A percentile compares a stretch with the other conserved stretches of the same genome.
These are phyloP conservation scores for Acleris laterana DNA, from an alignment of 2,888 invertebrate species.

Conservation along the genomic window DNA sequence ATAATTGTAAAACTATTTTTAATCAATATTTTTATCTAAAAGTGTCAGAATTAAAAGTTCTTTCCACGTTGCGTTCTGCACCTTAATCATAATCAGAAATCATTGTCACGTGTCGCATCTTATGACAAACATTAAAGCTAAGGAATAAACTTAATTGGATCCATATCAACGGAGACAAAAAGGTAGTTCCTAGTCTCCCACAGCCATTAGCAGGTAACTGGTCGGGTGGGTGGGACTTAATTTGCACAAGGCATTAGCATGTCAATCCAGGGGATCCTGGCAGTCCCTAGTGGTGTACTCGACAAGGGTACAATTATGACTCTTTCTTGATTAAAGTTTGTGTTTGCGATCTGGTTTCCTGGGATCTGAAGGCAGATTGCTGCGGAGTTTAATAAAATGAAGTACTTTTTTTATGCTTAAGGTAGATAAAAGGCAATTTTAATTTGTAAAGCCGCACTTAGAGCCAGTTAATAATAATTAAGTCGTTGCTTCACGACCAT, in stretches of 20 bases:
- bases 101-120: neutral
- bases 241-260: constrained; percentile 35
- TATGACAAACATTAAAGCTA: neutral
- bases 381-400: no score
- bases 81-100: no score
- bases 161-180: constrained; percentile 12
- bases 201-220: constrained; percentile 35
- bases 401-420: no score
- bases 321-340: constrained; percentile 2
- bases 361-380: neutral
- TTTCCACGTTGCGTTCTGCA: no score
- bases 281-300: constrained; percentile 23
- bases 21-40: no score
- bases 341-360: neutral
- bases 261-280: constrained; percentile 26
- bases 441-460: no score
- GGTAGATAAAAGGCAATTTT: no score
- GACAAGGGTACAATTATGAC: constrained; percentile 27
- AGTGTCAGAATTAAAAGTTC: no score
- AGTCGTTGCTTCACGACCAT: no score
- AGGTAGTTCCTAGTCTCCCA: constrained; percentile 31
- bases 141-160: constrained; percentile 10
- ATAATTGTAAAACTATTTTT: no score
- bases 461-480: no score
- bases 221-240: constrained; percentile 32